Base-by-base conservation (phyloP, 1,140 invertebrate species). In the Stegodyphus mimosarum region DNA sequence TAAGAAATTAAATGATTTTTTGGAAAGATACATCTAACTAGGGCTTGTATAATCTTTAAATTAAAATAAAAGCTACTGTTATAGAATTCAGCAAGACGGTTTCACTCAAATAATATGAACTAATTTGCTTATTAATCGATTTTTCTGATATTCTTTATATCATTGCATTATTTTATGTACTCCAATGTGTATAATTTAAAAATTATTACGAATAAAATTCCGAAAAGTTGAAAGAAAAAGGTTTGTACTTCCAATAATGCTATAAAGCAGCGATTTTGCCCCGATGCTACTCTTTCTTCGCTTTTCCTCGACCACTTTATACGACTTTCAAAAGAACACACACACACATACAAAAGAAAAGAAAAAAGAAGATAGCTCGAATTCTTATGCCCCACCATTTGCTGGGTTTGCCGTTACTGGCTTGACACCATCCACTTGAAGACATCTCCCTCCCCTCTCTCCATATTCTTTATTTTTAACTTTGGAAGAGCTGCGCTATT, bases 351-450 rank as follows among this genome's bases (percentile, higher is more conserved):
- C 33, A 33, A 33, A 33, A 33, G 33, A 33, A 33, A 33, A 33
- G 33, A 33, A 33, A 60, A 60, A 60, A 48, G 15, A 83, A 74
- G 72, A 72, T 60, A 80, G 52, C 71, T 83, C 71, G 67, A 83
- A 83, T 74, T 83, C 80, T 83, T 74, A 74, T 74, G 80, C 80
- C 80, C 80, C 80, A 74, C 71, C 71, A 74, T 83, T 83, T 83
- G 80, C 80, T 67, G 18, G 80, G 80, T 83, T 83, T 83, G 80
- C 80, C 80, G 80, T 83, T 83, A 74, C 80, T 73, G 80, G 71
- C 80, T 67, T 83, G 80, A 83, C 80, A 83, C 71, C 72, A 83
- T 83, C 80, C 80, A 83, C 80, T 83, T 83, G 70, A 83, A 74
- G 80, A 83, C 71, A 83, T 83, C 71, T 80, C 53, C 71, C 53